Conservation (phyloP, 2,797 vertebrate species). For the Spheniscus humboldti region DNA sequence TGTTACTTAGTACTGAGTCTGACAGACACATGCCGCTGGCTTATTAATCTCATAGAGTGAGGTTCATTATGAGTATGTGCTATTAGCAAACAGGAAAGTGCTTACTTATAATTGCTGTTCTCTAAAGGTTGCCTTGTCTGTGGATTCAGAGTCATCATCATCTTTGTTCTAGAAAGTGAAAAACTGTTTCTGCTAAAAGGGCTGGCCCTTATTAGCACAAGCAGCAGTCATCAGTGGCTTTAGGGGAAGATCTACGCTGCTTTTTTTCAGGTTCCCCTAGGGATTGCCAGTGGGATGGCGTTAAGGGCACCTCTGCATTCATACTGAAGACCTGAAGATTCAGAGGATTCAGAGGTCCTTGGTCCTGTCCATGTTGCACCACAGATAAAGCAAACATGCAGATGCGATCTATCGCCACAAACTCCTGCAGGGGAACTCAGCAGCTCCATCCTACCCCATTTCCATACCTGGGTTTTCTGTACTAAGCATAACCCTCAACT, state of each 20-base stretch:
- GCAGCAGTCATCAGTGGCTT: background rate
- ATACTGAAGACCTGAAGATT: background rate
- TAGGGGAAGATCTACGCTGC: background rate
- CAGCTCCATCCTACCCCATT: background rate
- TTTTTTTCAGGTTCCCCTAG: background rate
- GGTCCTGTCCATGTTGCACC: background rate
- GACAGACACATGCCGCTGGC: constrained; percentile 33
- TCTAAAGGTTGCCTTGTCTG: constrained; percentile 12
- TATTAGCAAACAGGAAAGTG: constrained; percentile 27
- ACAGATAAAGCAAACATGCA: background rate
- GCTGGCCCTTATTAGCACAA: background rate
- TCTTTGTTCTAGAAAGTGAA: background rate
- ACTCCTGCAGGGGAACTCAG: background rate
- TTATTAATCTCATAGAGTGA: constrained; percentile 13
- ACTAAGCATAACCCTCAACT: background rate
- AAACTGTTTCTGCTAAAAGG: background rate
- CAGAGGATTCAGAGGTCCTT: background rate
- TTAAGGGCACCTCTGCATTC: background rate
- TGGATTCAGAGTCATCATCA: background rate
- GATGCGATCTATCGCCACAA: background rate
- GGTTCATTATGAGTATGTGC: constrained; percentile 23
- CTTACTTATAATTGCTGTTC: constrained; percentile 10
- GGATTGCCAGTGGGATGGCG: background rate
- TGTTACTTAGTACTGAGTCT: background rate
- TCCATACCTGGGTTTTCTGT: background rate